These are phyloP conservation scores for Galeopterus variegatus DNA, from an alignment of 2,113 vertebrate genomes.

Conservation along the genomic window DNA sequence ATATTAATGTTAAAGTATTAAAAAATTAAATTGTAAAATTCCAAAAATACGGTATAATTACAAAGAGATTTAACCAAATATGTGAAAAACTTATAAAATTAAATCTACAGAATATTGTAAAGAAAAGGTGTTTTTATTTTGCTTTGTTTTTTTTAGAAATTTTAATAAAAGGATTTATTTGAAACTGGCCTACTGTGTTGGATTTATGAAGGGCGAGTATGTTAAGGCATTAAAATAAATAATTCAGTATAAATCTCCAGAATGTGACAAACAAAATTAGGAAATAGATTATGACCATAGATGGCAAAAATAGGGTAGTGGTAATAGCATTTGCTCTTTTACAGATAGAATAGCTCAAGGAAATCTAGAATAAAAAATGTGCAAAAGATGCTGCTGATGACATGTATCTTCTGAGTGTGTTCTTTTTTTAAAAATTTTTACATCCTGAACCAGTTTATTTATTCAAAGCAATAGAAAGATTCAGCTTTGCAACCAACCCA, in stretches of 20 bases:
- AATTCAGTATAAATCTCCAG: not conserved
- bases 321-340: not conserved
- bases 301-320: not conserved
- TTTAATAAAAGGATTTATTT: not conserved
- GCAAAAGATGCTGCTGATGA: not conserved
- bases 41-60: not conserved
- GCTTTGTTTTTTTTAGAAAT: not conserved
- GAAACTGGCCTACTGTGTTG: not conserved
- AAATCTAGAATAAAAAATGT: slow-evolving; percentile 32
- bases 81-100: not conserved
- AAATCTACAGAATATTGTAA: not conserved
- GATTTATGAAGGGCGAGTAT: not conserved
- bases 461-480: slow-evolving; percentile 37
- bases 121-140: no score
- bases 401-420: not conserved
- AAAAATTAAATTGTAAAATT: not conserved
- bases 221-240: slow-evolving; percentile 48
- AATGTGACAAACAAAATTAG: not conserved
- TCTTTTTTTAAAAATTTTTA: not conserved
- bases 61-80: not conserved
- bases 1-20: not conserved
- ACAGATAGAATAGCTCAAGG: not conserved
- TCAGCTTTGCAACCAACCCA: not conserved
- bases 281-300: slow-evolving; percentile 46
- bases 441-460: slow-evolving; percentile 62